Evolutionary conservation across 2,113 vertebrate genomes (phyloP), one percentile per base, ranked within the genome.

Genomic region (Corythaeola cristata): DNA sequence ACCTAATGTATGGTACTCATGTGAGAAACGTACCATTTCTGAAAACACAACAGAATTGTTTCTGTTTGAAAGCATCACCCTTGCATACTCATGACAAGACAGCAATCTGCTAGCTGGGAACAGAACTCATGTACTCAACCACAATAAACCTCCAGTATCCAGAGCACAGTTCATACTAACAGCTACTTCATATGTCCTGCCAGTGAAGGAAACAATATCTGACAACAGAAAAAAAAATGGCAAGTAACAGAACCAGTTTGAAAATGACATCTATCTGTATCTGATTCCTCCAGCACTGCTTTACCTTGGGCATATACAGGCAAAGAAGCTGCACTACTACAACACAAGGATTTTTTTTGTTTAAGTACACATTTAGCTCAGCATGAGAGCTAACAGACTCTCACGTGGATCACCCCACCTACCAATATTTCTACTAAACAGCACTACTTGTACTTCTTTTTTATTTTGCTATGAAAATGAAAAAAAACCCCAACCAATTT

Each of bases 1-100:
- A 47, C 14, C 26, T 82, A 15, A 35, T 4, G 8, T 37, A 41
- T 5, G 18, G 35, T 8, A 72, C 27, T 37, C 0, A 0, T 6
- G 11, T 45, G 23, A 68, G 52, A 88, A 71, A 71, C 2, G 11
- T 39, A 53, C 3, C 2, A 1, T 45, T 84, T 67, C 88, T n/a
- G n/a, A n/a, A n/a, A n/a, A n/a, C n/a, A n/a, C n/a, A n/a, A n/a
- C n/a, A n/a, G n/a, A n/a, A n/a, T n/a, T n/a, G n/a, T n/a, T n/a
- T n/a, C n/a, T n/a, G n/a, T 56, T 68, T 56, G 52, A 39, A 63
- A 85, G 60, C 56, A 68, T 50, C 22, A 58, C 32, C 14, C n/a
- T 35, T 47, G 28, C 26, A 77, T 8, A 41, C 6, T 50, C 26
- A 23, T 0, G 0, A 79, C 27, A 89, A 58, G 35, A 47, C 19